These are phyloP conservation scores for Cossypha niveicapilla DNA, from an alignment of 2,797 vertebrate species.

Conservation along the genomic window DNA sequence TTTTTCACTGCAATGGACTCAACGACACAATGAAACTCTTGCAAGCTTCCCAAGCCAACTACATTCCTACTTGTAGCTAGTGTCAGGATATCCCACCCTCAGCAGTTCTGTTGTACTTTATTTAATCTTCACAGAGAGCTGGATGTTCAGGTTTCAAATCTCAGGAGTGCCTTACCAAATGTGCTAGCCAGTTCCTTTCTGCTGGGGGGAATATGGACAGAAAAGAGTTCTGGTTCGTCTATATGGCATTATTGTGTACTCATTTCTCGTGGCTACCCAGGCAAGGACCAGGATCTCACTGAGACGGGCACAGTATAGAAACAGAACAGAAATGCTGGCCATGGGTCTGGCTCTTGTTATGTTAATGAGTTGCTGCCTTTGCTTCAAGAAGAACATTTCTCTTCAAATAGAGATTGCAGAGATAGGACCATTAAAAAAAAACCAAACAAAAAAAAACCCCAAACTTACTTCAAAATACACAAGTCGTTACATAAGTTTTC, in stretches of 20 bases:
- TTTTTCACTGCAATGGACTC: neutral
- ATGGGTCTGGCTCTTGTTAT: neutral
- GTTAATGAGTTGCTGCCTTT: neutral
- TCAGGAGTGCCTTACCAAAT: neutral
- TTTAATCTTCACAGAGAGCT: slow-evolving; percentile 28
- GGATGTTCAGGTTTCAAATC: neutral
- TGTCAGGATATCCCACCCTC: slow-evolving; percentile 35
- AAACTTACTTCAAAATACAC: neutral
- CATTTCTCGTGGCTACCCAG: neutral
- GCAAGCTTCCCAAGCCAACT: neutral
- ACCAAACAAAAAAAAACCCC: neutral
- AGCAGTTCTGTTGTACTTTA: neutral
- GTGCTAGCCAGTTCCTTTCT: neutral
- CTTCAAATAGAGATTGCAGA: neutral
- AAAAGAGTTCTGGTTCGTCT: neutral
- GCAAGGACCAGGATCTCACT: slow-evolving; percentile 1
- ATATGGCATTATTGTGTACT: neutral
- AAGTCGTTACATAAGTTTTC: neutral
- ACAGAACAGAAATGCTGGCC: neutral
- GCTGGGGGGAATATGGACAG: neutral
- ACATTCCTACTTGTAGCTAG: neutral
- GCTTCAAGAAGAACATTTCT: neutral
- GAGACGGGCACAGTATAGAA: neutral
- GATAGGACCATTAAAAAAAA: neutral
- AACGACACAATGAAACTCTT: neutral